A percentile compares a stretch with the other conserved stretches of the same genome.
Conservation (phyloP, 2,113 vertebrate species). For the Mus spicilegus region DNA sequence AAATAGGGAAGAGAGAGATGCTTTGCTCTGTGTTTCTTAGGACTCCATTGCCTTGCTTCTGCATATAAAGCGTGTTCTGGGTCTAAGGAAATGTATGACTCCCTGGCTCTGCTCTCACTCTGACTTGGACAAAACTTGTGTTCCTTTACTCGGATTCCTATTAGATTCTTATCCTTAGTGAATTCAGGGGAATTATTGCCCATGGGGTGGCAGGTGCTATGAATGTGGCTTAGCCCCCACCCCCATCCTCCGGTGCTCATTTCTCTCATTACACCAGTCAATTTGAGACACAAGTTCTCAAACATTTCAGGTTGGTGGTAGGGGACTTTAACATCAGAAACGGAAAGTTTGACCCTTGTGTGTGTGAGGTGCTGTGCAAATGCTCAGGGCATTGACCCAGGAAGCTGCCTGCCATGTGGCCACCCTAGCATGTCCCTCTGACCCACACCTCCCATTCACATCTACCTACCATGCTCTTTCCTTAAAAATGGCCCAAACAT, state of each 20-base stretch:
- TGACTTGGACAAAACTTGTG: background rate
- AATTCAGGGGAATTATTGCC: background rate
- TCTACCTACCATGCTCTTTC: background rate
- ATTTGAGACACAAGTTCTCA: background rate
- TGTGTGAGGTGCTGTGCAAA: too few relatives aligned
- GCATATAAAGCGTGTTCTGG: background rate
- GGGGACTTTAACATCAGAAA: background rate
- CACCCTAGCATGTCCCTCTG: background rate
- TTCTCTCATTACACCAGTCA: background rate
- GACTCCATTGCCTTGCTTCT: background rate
- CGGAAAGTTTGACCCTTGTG: background rate
- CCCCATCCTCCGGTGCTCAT: too few relatives aligned
- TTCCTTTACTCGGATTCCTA: background rate
- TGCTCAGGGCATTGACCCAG: fast-evolving
- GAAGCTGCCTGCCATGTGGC: background rate
- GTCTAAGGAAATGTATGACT: background rate
- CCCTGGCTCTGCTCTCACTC: background rate
- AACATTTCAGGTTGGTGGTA: slow-evolving; percentile 1
- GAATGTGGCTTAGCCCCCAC: too few relatives aligned
- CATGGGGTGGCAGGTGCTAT: background rate
- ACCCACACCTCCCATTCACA: background rate
- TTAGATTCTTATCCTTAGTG: background rate
- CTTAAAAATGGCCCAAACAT: background rate
- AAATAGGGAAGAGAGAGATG: background rate
- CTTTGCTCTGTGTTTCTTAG: background rate